Conservation (phyloP, 1,140 invertebrate species). For the Bombus ignitus region DNA sequence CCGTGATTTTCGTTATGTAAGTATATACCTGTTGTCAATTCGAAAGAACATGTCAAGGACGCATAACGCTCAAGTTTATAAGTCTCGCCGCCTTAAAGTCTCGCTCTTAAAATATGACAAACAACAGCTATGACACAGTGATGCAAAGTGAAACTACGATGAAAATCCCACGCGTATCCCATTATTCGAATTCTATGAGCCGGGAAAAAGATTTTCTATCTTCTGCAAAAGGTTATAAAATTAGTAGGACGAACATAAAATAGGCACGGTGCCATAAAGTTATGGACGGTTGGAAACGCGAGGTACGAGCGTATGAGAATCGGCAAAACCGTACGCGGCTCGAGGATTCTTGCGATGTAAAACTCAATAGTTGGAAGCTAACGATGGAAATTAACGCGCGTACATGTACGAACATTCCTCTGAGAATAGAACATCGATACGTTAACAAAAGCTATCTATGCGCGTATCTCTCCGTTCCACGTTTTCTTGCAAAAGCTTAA, state of each 20-base stretch:
- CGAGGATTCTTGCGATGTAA: constrained; percentile 41
- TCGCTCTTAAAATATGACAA: constrained; percentile 27
- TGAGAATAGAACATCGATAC: not conserved
- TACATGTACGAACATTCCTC: not conserved
- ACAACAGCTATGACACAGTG: constrained; percentile 10
- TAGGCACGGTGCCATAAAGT: not conserved
- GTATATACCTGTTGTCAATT: not conserved
- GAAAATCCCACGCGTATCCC: constrained; percentile 72
- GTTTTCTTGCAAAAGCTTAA: too few relatives aligned
- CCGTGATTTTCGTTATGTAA: constrained; percentile 9
- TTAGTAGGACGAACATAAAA: constrained; percentile 27
- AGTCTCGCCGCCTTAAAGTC: not conserved
- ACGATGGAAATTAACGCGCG: constrained; percentile 15
- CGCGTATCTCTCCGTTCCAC: not conserved
- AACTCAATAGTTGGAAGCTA: not conserved
- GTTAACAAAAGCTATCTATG: too few relatives aligned
- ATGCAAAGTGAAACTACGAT: constrained; percentile 65
- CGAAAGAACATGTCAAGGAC: constrained; percentile 26
- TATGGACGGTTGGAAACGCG: not conserved
- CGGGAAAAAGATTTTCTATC: constrained; percentile 28
- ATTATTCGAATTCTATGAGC: constrained; percentile 70
- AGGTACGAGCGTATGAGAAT: not conserved
- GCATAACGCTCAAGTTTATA: not conserved
- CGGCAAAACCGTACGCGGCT: not conserved
- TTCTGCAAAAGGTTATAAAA: constrained; percentile 23